These are phyloP conservation scores for Patella pellucida DNA, from an alignment of 2,888 invertebrate genomes.

Conservation along the genomic window DNA sequence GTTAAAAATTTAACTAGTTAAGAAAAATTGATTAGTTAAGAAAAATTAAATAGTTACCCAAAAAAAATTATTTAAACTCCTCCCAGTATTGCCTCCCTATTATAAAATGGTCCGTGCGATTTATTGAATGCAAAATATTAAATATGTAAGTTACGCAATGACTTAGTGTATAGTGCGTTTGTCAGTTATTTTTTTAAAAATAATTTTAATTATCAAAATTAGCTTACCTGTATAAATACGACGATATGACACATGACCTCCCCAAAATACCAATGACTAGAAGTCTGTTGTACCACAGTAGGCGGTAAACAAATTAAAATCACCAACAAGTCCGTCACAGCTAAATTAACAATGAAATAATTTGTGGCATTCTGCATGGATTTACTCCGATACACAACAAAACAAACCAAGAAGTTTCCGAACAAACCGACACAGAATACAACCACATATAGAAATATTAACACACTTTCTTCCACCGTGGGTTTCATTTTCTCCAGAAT, in stretches of 20 bases:
- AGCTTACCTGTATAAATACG: neutral
- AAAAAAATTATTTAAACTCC: too few relatives aligned
- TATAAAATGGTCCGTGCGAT: too few relatives aligned
- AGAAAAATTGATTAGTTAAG: too few relatives aligned
- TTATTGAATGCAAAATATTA: too few relatives aligned
- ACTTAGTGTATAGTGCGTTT: too few relatives aligned
- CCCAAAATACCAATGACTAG: neutral
- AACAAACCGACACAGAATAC: neutral
- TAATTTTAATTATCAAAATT: too few relatives aligned
- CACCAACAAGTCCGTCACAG: neutral
- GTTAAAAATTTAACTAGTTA: too few relatives aligned
- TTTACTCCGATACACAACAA: neutral
- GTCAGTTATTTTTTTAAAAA: too few relatives aligned
- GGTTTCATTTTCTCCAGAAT: neutral
- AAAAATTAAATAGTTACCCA: too few relatives aligned
- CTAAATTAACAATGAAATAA: conserved; percentile 4
- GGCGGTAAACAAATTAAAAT: conserved; percentile 1
- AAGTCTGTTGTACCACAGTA: neutral
- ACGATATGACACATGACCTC: neutral
- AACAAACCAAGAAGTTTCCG: neutral
- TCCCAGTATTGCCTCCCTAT: too few relatives aligned
- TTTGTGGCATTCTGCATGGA: neutral
- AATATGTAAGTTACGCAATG: too few relatives aligned
- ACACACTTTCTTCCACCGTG: neutral
- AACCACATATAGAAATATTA: neutral